phyloP scores from a whole-genome alignment of 2,797 vertebrate species.

The Eupleurogrammus muticus region DNA sequence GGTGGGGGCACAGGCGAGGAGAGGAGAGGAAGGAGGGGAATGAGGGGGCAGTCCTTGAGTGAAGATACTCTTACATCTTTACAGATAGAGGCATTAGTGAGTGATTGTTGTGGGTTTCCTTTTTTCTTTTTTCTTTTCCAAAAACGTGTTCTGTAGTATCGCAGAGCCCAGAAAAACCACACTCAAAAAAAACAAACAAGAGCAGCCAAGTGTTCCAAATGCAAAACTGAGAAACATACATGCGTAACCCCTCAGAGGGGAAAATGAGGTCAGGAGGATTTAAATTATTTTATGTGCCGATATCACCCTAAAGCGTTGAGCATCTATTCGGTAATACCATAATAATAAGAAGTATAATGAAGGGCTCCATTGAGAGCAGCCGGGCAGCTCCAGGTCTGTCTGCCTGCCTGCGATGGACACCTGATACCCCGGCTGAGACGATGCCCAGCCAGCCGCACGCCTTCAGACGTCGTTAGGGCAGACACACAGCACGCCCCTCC shows the following conservation, averaged over 20 bases:
- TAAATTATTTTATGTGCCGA: slow-evolving; percentile 43
- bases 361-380: slow-evolving; percentile 61
- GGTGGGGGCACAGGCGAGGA: slow-evolving; percentile 27
- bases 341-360: slow-evolving; percentile 52
- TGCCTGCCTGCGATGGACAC: slow-evolving; percentile 66
- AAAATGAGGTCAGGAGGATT: slow-evolving; percentile 72
- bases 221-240: slow-evolving; percentile 19
- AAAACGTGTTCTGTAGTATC: slow-evolving; percentile 18
- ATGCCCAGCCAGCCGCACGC: slow-evolving; percentile 75
- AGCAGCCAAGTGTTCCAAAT: slow-evolving; percentile 32
- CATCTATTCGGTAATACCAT: slow-evolving; percentile 49
- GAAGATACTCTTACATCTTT: slow-evolving; percentile 41
- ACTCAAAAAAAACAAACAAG: background rate
- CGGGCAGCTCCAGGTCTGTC: slow-evolving; percentile 55
- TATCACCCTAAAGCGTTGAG: slow-evolving; percentile 37
- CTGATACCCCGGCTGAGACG: slow-evolving; percentile 73
- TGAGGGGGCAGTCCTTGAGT: slow-evolving; percentile 8
- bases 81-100: slow-evolving; percentile 28
- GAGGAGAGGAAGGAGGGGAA: slow-evolving; percentile 18
- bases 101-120: slow-evolving; percentile 30
- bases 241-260: slow-evolving; percentile 35
- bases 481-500: slow-evolving; percentile 79
- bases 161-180: slow-evolving; percentile 29
- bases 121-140: too few species aligned
- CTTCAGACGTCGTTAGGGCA: slow-evolving; percentile 80